These are phyloP conservation scores for Ceratina australensis DNA, from an alignment of 1,140 invertebrate species.

Conservation along the genomic window DNA sequence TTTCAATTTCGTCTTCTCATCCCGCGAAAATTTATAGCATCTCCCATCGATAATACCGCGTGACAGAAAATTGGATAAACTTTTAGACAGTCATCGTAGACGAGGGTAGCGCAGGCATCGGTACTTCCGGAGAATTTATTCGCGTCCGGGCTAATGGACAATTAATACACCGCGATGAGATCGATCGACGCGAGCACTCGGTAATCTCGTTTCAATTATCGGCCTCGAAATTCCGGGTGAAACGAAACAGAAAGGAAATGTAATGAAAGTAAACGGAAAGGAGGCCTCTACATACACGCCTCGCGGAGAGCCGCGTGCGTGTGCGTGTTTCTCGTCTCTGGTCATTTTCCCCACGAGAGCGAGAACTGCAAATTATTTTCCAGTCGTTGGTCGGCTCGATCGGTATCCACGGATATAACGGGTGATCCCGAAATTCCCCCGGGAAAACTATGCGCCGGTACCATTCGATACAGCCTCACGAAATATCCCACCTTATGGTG, in stretches of 20 bases:
- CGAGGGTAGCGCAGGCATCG: not conserved
- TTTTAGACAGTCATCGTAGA: not conserved
- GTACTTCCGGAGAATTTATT: not conserved
- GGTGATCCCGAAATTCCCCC: constrained; percentile 72
- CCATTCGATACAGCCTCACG: constrained; percentile 59
- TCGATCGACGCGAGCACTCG: constrained; percentile 26
- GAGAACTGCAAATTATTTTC: constrained; percentile 67
- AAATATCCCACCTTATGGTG: constrained; percentile 76
- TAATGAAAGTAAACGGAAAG: not conserved
- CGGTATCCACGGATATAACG: constrained; percentile 68
- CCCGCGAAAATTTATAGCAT: constrained; percentile 22
- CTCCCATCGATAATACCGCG: constrained; percentile 2
- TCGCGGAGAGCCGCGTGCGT: not conserved
- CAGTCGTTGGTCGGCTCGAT: constrained; percentile 57
- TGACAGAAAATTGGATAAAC: constrained; percentile 27
- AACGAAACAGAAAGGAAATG: not conserved
- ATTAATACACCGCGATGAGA: constrained; percentile 34
- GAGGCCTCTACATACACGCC: not conserved
- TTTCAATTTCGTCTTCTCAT: constrained; percentile 42
- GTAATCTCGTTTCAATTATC: constrained; percentile 44
- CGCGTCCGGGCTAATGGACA: not conserved
- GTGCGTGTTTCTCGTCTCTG: constrained; percentile 31
- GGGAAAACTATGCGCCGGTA: constrained; percentile 49
- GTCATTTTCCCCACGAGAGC: constrained; percentile 59
- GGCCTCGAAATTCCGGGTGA: not conserved